phyloP scores from a whole-genome alignment of 2,888 invertebrate genomes.

The Latrodectus elegans region DNA sequence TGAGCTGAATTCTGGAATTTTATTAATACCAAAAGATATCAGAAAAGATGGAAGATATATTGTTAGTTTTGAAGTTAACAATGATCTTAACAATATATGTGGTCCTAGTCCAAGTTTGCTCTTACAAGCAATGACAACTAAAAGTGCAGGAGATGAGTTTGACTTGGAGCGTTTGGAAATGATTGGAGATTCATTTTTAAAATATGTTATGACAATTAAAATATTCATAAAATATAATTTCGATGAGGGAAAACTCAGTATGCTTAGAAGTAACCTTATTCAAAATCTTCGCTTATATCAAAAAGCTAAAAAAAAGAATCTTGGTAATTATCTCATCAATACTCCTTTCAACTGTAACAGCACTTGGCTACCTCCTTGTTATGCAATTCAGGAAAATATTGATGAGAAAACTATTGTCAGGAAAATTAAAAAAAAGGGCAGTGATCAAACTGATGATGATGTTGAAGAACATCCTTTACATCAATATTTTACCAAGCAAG shows the following conservation, averaged over 20 bases:
- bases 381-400: conserved; percentile 78
- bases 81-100: conserved; percentile 15
- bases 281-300: conserved; percentile 91
- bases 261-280: conserved; percentile 96
- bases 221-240: conserved; percentile 96
- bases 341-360: conserved; percentile 99
- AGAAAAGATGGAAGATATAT: conserved; percentile 34
- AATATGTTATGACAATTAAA: conserved; percentile 95
- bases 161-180: conserved; percentile 89
- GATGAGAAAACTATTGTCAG: conserved; percentile 70
- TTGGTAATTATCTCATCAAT: conserved; percentile 97
- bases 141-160: conserved; percentile 84
- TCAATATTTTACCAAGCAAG: conserved; percentile 37
- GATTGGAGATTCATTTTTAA: conserved; percentile 91
- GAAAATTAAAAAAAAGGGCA: conserved; percentile 20
- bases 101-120: conserved; percentile 68
- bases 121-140: conserved; percentile 82
- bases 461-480: not conserved
- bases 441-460: conserved; percentile 75
- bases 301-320: conserved; percentile 88
- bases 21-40: conserved; percentile 32
- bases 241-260: conserved; percentile 98
- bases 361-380: conserved; percentile 89
- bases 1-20: not conserved
- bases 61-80: conserved; percentile 33